Base-by-base conservation (phyloP, 2,113 vertebrate species). In the Cariama cristata region DNA sequence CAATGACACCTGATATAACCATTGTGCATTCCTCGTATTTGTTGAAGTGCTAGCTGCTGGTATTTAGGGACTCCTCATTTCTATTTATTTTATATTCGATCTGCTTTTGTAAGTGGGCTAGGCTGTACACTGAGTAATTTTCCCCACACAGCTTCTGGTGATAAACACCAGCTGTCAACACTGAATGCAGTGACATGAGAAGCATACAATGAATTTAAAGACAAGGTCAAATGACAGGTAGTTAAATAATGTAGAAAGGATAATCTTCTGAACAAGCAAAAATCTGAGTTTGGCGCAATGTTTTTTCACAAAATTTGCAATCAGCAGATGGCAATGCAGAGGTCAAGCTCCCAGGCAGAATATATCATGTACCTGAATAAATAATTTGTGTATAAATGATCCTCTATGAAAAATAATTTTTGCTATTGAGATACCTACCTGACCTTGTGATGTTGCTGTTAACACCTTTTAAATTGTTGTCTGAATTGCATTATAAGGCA, bases 191-290 rank as follows among this genome's bases (percentile, higher is more conserved):
- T 75, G 93, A 75, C 63, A 96, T 95, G 91, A 93, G 96, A 95
- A 69, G 77, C 80, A 66, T 53, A 79, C 73, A 79, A 11, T 72
- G 73, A 93, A 96, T 91, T 97, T 94, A 77, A 91, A 96, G 91
- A 85, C 95, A 97, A 97, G 95, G 96, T 97, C 95, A 96, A 97
- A 95, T 94, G 91, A 89, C 86, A 97, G 93, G 86, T 96, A 97
- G 80, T 91, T 96, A 94, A 96, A 97, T 96, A 95, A 94, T 93
- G 86, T 94, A 94, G 89, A 66, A 91, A 95, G 71, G 74, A 87
- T 97, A 87, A 95, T 96, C 95, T 94, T 95, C 91, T 95, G 95
- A 96, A 97, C 91, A 93, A 90, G 87, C 74, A 47, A 93, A 97
- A 91, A 91, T 72, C 69, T 66, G 35, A 91, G 71, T 38, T 30